Evolutionary conservation across 2,113 vertebrate genomes (phyloP), one percentile per base, ranked within the genome.

Genomic region (Galemys pyrenaicus): DNA sequence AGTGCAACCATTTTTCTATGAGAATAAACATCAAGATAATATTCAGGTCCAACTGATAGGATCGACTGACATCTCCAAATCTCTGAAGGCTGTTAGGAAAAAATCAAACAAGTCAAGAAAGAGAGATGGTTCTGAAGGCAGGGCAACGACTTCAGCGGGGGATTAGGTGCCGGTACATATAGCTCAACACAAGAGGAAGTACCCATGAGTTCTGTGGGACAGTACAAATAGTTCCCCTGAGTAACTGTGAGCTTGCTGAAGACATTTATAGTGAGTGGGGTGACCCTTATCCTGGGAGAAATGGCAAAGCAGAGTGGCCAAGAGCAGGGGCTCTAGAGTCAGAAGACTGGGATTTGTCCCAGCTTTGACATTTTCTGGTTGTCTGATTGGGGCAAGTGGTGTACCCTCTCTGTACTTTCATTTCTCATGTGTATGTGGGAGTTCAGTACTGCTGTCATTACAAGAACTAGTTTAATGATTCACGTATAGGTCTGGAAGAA

Each of bases 401-500:
- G n/a, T 49, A 46, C n/a, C 32, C 16, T 74, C 73, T 93, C 15
- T 82, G 20, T 30, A 28, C 28, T 79, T 70, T 19, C 2, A 0
- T 30, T 7, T 44, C 26, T 2, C 58, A 7, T 64, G 64, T 84
- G 12, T 41, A 26, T 82, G 13, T 62, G 11, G 19, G 28, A 32
- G 32, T 67, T 49, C 15, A 30, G 51, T 64, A 22, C 58, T 46
- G 41, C 20, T 28, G 37, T 56, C 24, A 2, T 17, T 60, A 19
- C 65, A n/a, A 83, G 30, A 32, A 74, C 78, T 44, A 37, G 39
- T 13, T 26, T 19, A 77, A 70, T 6, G 78, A 56, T 49, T 22
- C 28, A 19, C 3, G 2, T 16, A 6, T 19, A 56, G n/a, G 1
- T 13, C n/a, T 15, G 32, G 3, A 54, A 39, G 0, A 9, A 8